A percentile compares a stretch with the other conserved stretches of the same genome.
These are phyloP conservation scores for Caloenas nicobarica DNA, from an alignment of 2,113 vertebrate species.

Conservation along the genomic window DNA sequence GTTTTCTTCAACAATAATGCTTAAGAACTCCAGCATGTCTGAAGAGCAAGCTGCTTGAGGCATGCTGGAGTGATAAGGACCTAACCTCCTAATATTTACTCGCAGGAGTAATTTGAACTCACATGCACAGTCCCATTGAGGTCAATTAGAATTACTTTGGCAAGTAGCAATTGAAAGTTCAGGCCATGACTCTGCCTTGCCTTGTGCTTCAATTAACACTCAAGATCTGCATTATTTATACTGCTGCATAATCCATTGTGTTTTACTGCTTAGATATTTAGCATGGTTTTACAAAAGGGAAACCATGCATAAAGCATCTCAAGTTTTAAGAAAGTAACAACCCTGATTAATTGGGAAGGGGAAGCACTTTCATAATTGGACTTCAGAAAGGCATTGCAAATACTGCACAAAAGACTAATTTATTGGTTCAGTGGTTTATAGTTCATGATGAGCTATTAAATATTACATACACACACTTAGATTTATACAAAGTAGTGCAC, in stretches of 20 bases:
- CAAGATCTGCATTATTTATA: conserved; percentile 40
- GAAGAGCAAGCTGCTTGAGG: not conserved
- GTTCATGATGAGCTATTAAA: conserved; percentile 32
- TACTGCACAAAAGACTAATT: conserved; percentile 33
- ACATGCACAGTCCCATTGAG: not conserved
- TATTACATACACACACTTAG: conserved; percentile 11
- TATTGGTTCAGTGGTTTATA: conserved; percentile 36
- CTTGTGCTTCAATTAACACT: conserved; percentile 36
- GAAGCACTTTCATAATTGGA: conserved; percentile 2
- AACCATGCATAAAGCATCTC: conserved; percentile 42
- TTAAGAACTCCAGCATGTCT: not conserved
- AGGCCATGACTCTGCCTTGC: conserved; percentile 6
- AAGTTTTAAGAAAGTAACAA: conserved; percentile 36
- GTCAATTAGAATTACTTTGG: conserved; percentile 40
- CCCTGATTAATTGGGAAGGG: conserved; percentile 25
- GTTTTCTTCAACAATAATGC: not conserved
- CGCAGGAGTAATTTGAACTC: conserved; percentile 2
- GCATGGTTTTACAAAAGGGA: conserved; percentile 11
- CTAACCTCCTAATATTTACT: conserved; percentile 9
- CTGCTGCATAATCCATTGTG: not conserved
- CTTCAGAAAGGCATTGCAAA: conserved; percentile 15
- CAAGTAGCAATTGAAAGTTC: conserved; percentile 22
- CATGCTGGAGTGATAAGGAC: not conserved
- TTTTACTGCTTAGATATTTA: not conserved
- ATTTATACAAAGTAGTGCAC: not conserved